A percentile compares a stretch with the other conserved stretches of the same genome.
phyloP scores from a whole-genome alignment of 2,113 vertebrate genomes.

The Sorex fumeus region DNA sequence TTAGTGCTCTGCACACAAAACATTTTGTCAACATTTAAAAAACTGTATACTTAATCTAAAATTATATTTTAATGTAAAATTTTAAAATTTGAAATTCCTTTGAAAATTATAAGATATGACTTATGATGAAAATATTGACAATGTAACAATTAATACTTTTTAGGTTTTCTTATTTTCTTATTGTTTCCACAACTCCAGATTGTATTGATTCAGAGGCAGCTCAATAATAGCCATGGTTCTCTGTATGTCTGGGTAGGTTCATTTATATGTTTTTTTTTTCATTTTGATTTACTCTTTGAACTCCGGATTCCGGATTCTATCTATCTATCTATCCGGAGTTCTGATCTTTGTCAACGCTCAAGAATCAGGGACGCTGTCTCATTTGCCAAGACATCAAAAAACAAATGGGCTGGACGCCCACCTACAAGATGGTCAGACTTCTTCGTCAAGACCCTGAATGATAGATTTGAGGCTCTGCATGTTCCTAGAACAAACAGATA shows the following conservation, averaged over 20 bases:
- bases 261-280: background rate
- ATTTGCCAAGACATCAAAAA: too few relatives aligned
- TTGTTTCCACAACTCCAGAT: background rate
- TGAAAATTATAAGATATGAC: background rate
- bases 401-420: too few relatives aligned
- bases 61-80: background rate
- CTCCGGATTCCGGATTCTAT: too few relatives aligned
- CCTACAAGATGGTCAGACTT: too few relatives aligned
- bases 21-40: background rate
- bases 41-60: background rate
- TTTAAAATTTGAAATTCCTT: background rate
- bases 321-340: too few relatives aligned
- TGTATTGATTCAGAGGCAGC: background rate
- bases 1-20: background rate
- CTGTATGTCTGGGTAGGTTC: background rate
- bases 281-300: background rate
- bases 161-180: background rate
- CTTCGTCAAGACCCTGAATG: too few relatives aligned
- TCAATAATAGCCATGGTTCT: background rate
- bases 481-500: too few relatives aligned
- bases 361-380: too few relatives aligned
- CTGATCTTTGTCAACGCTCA: too few relatives aligned
- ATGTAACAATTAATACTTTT: background rate
- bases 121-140: background rate
- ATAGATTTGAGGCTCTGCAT: too few relatives aligned